Base-by-base conservation (phyloP, 2,797 vertebrate genomes). In the Chaenodraco wilsoni region DNA sequence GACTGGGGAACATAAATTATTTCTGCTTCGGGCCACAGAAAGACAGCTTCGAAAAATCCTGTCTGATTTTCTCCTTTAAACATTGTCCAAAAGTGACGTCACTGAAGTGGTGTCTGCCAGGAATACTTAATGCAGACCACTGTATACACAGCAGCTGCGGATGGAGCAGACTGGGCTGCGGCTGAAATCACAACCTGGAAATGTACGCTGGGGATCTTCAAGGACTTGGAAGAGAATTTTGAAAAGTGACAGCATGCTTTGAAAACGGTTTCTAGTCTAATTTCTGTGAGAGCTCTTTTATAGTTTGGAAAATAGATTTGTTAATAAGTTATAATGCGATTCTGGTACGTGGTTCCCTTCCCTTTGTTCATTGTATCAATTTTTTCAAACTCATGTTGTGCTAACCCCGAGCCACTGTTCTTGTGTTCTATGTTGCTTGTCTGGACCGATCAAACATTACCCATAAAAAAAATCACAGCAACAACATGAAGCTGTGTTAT, bases 401-500 rank as follows among this genome's bases (percentile, higher is more conserved):
- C 44, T 68, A 45, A 69, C 63, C 51, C 37, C 7, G 12, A 65
- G 23, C 59, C 64, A 27, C 13, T 61, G 49, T 49, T 27, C 27
- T 27, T 27, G 27, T 27, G 27, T 27, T 71, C 60, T 61, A 19
- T 33, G n/a, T 43, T 44, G 31, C 48, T 16, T 87, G 76, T 65
- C 57, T 58, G n/a, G 60, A 81, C 74, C 51, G 45, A 82, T 85
- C 67, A 64, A 72, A 40, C 63, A 56, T 40, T 50, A n/a, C 31
- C 16, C 17, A 43, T 50, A 10, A 44, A 48, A 52, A 61, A 61
- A 62, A 66, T 64, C 61, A 63, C 43, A 69, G 46, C 58, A 56
- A 66, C 74, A 40, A 19, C 79, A 60, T 69, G 72, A 63, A 73
- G 50, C 72, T 78, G 64, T 88, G 84, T 89, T 90, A 85, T 84